Evolutionary conservation across 1,140 invertebrate genomes (phyloP).

Genomic region (Latrodectus geometricus): DNA sequence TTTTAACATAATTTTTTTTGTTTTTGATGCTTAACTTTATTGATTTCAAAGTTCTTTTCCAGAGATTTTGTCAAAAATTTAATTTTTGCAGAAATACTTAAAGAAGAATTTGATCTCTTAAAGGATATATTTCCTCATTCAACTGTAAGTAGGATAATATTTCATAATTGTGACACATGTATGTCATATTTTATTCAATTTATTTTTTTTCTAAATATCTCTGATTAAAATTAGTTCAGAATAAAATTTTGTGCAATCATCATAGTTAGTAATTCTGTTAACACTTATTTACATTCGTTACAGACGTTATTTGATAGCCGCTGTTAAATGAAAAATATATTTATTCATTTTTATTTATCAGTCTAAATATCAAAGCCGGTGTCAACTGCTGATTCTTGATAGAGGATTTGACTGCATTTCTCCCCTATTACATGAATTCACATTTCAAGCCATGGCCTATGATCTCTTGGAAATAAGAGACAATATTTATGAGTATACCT

Average conservation of each 20-base stretch:
- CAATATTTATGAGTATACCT: slow-evolving; percentile 35
- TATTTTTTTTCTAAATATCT: too few relatives aligned
- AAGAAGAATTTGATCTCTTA: slow-evolving; percentile 22
- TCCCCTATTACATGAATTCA: slow-evolving; percentile 46
- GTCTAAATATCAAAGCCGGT: neutral
- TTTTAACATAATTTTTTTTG: too few relatives aligned
- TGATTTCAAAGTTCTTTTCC: neutral
- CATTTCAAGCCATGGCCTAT: slow-evolving; percentile 55
- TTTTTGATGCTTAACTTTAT: neutral
- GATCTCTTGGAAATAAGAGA: slow-evolving; percentile 43
- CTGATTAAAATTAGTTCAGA: too few relatives aligned
- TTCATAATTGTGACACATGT: too few relatives aligned
- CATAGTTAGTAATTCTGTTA: too few relatives aligned
- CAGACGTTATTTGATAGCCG: too few relatives aligned
- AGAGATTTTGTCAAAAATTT: slow-evolving; percentile 41
- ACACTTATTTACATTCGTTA: too few relatives aligned
- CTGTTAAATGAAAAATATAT: too few relatives aligned
- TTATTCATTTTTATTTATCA: too few relatives aligned
- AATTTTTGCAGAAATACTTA: slow-evolving; percentile 31
- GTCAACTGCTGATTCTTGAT: slow-evolving; percentile 33
- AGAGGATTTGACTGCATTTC: slow-evolving; percentile 51
- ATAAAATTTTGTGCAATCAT: too few relatives aligned
- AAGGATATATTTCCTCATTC: neutral
- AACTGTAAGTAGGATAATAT: too few relatives aligned
- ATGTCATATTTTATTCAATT: too few relatives aligned